Evolutionary conservation across 2,797 vertebrate species (phyloP).

Genomic region (Cirrhinus molitorella): DNA sequence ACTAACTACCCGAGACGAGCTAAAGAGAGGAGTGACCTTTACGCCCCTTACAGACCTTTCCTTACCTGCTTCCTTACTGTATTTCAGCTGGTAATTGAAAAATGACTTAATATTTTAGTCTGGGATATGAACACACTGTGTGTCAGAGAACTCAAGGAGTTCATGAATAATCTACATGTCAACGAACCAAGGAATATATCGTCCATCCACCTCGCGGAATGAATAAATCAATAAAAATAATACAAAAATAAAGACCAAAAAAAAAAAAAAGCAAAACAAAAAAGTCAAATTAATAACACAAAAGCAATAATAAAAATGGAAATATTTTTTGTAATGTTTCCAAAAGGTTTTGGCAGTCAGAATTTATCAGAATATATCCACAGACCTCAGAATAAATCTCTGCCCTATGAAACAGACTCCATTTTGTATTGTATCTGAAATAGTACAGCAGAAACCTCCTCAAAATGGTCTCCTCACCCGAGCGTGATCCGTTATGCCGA

Average conservation of each 20-base stretch:
- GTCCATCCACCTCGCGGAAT: neutral
- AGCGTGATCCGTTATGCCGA: slow-evolving; percentile 2
- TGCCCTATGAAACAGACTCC: slow-evolving; percentile 36
- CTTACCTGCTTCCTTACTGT: slow-evolving; percentile 71
- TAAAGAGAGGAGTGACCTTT: slow-evolving; percentile 51
- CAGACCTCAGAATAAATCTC: neutral
- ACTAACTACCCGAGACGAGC: slow-evolving; percentile 35
- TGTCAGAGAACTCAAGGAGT: neutral
- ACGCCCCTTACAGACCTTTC: slow-evolving; percentile 28
- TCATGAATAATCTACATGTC: slow-evolving; percentile 25
- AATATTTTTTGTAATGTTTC: neutral
- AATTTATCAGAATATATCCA: neutral
- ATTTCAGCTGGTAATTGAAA: slow-evolving; percentile 11
- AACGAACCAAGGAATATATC: neutral
- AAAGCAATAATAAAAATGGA: neutral
- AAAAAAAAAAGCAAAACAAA: neutral
- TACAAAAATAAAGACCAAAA: neutral
- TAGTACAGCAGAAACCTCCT: slow-evolving; percentile 35
- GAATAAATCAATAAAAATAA: neutral
- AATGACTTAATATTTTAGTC: neutral
- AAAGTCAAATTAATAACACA: neutral
- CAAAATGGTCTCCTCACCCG: slow-evolving; percentile 56
- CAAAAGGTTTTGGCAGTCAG: neutral
- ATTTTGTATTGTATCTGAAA: slow-evolving; percentile 51
- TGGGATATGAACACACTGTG: slow-evolving; percentile 10